phyloP scores from a whole-genome alignment of 2,113 vertebrate genomes.

The Sinocyclocheilus anshuiensis region DNA sequence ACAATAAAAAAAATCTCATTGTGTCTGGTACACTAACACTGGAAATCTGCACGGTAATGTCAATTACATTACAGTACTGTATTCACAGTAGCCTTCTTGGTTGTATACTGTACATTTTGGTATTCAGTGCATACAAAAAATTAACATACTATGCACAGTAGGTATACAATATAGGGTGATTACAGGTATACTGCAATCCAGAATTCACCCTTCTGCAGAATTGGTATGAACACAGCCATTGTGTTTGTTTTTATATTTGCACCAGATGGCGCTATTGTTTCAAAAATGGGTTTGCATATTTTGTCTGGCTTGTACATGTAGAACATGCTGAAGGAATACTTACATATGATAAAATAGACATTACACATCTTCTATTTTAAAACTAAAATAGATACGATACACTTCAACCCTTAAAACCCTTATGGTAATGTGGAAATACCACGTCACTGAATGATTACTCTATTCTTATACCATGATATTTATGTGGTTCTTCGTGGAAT shows the following conservation, averaged over 20 bases:
- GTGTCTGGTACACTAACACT: not conserved
- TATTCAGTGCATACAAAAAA: not conserved
- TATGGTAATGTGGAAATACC: not conserved
- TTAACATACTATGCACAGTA: not conserved
- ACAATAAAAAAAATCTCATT: accelerated
- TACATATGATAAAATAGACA: not conserved
- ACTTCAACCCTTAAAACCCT: not conserved
- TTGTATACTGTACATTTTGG: not conserved
- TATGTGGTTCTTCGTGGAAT: not conserved
- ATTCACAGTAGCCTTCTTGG: not conserved
- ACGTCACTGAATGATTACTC: not conserved
- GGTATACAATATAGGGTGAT: not conserved
- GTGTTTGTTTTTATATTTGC: not conserved
- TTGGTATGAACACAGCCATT: not conserved
- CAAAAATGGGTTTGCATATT: not conserved
- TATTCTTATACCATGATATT: not conserved
- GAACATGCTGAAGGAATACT: not conserved
- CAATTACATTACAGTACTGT: not conserved
- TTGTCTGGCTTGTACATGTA: not conserved
- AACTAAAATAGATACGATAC: not conserved
- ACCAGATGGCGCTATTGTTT: conserved; percentile 40
- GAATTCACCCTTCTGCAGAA: not conserved
- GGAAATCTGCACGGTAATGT: not conserved
- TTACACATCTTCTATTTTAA: not conserved
- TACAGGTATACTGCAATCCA: not conserved